Conservation (phyloP, 2,888 invertebrate species). For the Anthrax anthrax region DNA sequence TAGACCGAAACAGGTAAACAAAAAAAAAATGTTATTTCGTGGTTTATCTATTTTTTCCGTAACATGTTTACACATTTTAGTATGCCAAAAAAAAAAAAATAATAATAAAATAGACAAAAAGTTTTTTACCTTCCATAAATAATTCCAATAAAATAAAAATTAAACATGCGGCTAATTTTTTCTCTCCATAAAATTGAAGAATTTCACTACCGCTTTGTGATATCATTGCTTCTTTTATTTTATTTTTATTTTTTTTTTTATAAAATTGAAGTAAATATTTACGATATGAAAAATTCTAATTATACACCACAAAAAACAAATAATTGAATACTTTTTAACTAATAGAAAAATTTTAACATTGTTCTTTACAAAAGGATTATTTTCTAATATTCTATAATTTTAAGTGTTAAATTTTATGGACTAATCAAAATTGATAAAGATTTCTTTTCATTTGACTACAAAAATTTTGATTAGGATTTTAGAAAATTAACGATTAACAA, state of each 20-base stretch:
- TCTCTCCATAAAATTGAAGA: constrained; percentile 27
- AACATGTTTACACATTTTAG: background rate
- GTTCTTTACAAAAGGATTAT: no score
- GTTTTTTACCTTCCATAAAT: constrained; percentile 55
- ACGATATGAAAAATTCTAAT: background rate
- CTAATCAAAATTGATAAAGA: no score
- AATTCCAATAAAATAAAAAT: constrained; percentile 51
- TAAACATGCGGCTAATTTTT: constrained; percentile 51
- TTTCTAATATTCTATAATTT: no score
- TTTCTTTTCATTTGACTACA: background rate
- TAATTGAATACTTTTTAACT: no score
- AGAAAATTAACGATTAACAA: no score
- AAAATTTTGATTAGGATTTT: background rate
- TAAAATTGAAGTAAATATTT: no score
- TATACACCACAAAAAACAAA: background rate
- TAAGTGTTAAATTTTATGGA: no score
- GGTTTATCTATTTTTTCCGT: background rate
- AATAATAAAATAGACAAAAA: constrained; percentile 18
- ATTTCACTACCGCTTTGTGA: constrained; percentile 7
- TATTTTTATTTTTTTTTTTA: background rate
- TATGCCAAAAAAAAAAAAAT: no score
- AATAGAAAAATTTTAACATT: no score
- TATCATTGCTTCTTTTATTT: constrained; percentile 4
- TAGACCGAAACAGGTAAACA: no score
- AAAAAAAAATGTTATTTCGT: background rate